Base-by-base conservation (phyloP, 2,888 invertebrate species). In the Idaea biselata region DNA sequence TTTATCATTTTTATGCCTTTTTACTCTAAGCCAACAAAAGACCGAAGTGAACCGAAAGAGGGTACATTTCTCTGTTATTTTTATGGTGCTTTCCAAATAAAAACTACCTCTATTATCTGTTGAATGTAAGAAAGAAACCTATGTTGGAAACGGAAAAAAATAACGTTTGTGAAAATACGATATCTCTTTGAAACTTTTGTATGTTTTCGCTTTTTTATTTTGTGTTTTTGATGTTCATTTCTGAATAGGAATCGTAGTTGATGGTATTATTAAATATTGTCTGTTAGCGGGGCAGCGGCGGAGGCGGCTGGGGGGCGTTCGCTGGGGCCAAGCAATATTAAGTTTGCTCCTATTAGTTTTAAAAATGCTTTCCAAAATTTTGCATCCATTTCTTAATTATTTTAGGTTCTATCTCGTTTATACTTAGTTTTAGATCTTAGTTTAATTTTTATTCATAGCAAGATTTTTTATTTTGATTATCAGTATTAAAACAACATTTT, bases 1-100 rank as follows among this genome's bases (percentile, higher is more conserved):
- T 68, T 60, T 55, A 57, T 59, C 63, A 18, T 65, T 67, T 68
- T 56, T 56, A 60, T 66, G 67, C 63, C 61, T 70, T 68, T 67
- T 59, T 62, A 60, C 60, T 62, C 60, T 25, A 58, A 54, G 56
- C 57, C 44, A 59, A 69, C 68, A 69, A 69, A 62, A 32, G 61
- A 33, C 64, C 66, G 62, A 64, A 67, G 60, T 62, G 56, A 62
- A 55, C 55, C 63, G 61, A 65, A 65, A 63, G 58, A 58, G 60
- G 59, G 56, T 55, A 55, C n/a, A 17, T 16, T 55, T 61, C 65
- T 65, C 56, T 62, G 61, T 60, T 58, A 56, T 58, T 33, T 59
- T 66, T 58, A 53, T 59, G 62, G 58, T 62, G 53, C 31, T 55
- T 7, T 55, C 58, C 58, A 58, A 65, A 65, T 63, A 64, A 62